Evolutionary conservation across 2,888 invertebrate genomes (phyloP).

Genomic region (Oscheius sp.): DNA sequence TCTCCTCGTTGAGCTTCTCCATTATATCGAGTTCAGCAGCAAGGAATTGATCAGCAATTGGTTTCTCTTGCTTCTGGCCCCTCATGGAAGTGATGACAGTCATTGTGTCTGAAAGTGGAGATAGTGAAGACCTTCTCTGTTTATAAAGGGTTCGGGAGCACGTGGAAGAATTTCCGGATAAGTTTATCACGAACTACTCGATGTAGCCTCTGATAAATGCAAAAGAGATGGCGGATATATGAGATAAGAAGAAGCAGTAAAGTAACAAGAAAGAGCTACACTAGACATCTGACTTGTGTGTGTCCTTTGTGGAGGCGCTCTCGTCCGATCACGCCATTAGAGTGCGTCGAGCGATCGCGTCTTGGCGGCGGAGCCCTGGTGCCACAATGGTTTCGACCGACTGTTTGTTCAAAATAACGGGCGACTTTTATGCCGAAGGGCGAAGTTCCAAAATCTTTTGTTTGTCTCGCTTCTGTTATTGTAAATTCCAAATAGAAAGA

Average conservation of each 20-base stretch:
- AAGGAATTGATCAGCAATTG: conserved; percentile 46
- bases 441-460: too few relatives aligned
- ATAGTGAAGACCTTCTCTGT: not conserved
- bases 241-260: not conserved
- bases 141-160: not conserved
- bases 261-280: not conserved
- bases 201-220: not conserved
- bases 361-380: not conserved
- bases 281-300: not conserved
- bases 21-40: conserved; percentile 60
- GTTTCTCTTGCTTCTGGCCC: conserved; percentile 16
- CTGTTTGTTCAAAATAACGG: too few relatives aligned
- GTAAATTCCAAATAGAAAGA: not conserved
- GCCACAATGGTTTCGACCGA: too few relatives aligned
- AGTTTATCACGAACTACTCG: not conserved
- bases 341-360: conserved; percentile 1
- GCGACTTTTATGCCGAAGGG: too few relatives aligned
- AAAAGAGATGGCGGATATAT: not conserved
- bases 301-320: not conserved
- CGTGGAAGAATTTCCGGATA: not conserved
- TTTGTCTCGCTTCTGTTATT: too few relatives aligned
- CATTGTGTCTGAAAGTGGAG: too few relatives aligned
- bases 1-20: conserved; percentile 46
- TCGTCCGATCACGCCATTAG: conserved; percentile 19
- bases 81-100: conserved; percentile 33